These are phyloP conservation scores for Pyrrhura leucotis DNA, from an alignment of 2,797 vertebrate species.

Conservation along the genomic window DNA sequence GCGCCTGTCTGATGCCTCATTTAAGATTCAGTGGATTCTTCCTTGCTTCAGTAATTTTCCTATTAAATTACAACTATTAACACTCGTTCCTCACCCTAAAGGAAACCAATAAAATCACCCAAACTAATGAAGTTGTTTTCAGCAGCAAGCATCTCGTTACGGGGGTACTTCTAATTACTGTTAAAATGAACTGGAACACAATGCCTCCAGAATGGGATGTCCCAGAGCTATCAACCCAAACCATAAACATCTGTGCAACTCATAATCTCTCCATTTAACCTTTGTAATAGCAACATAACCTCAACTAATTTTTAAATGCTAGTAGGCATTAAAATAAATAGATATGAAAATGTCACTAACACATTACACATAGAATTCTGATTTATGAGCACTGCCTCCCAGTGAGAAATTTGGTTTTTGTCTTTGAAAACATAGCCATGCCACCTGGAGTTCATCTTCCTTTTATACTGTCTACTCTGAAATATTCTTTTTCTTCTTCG, in stretches of 20 bases:
- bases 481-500: neutral
- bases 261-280: slow-evolving; percentile 72
- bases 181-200: slow-evolving; percentile 77
- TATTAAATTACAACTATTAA: slow-evolving; percentile 81
- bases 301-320: slow-evolving; percentile 59
- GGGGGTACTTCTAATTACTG: slow-evolving; percentile 77
- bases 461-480: slow-evolving; percentile 18
- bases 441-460: slow-evolving; percentile 54
- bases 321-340: slow-evolving; percentile 54
- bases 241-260: slow-evolving; percentile 76
- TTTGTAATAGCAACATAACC: slow-evolving; percentile 49
- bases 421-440: slow-evolving; percentile 4
- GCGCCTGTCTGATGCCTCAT: slow-evolving; percentile 68
- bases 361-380: slow-evolving; percentile 18
- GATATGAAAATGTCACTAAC: slow-evolving; percentile 30
- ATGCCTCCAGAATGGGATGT: slow-evolving; percentile 71
- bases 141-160: slow-evolving; percentile 70
- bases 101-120: slow-evolving; percentile 78
- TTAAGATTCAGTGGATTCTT: slow-evolving; percentile 76
- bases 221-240: slow-evolving; percentile 75
- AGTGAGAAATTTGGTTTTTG: neutral
- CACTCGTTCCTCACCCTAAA: slow-evolving; percentile 75
- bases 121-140: slow-evolving; percentile 80
- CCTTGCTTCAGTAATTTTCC: slow-evolving; percentile 76
- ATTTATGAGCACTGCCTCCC: neutral